Evolutionary conservation across 2,113 vertebrate species (phyloP), one percentile per base, ranked within the genome.

Genomic region (Fulica atra): DNA sequence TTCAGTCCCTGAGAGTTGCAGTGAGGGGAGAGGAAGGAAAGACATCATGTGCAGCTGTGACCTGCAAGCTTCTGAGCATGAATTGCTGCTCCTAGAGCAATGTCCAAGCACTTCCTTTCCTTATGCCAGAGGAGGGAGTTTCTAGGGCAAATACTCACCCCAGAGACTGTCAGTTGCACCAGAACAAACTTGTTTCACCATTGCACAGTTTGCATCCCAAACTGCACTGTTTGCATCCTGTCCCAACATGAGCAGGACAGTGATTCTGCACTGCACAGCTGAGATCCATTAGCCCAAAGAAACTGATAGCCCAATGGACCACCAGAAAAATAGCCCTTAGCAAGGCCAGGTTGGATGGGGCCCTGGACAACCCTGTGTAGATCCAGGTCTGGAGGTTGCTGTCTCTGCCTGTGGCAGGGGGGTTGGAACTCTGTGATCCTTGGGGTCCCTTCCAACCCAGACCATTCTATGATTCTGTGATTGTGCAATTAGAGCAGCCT

Each of bases 281-380:
- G 64, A 83, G 36, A 72, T 36, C 19, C 13, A 14, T 6, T 16
- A 38, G 13, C 40, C 29, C 24, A 54, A 69, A 42, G 9, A 81
- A 57, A 56, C 6, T n/a, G 36, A 24, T 53, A 38, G 23, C 6
- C 31, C 60, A 46, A 35, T 0, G 0, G 35, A 24, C 4, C 29
- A 28, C 31, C n/a, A 63, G 33, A 46, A 89, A 40, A 70, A 76
- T 56, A 48, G 44, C 44, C 44, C 44, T 46, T 46, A 46, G 44
- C 44, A 42, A 42, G 42, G 42, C 42, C 42, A 42, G 42, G 42
- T 42, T 16, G 42, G 42, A 42, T 42, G 42, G 42, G 42, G 42
- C 16, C 42, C 42, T 42, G 42, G 42, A 16, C 42, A 42, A 42
- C 42, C 42, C 16, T 42, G 16, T 42, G 42, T 42, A 42, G 42